A percentile compares a stretch with the other conserved stretches of the same genome.
Evolutionary conservation across 2,113 vertebrate genomes (phyloP).

Genomic region (Agapornis roseicollis): DNA sequence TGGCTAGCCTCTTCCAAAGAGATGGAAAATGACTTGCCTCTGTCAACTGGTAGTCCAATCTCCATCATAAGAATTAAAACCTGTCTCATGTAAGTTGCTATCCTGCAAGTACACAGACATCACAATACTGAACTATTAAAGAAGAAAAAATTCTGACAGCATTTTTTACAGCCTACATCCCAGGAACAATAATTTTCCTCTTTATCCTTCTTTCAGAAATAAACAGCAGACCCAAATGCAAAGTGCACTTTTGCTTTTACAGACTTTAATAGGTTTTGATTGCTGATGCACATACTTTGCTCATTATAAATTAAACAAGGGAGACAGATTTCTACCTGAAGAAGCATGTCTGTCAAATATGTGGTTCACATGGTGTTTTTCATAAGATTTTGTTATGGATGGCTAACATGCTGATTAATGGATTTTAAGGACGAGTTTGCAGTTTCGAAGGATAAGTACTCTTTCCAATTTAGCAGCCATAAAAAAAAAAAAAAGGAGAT

Average conservation of each 20-base stretch:
- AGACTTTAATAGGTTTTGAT: conserved; percentile 42
- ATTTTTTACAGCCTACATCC: neutral
- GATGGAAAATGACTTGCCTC: neutral
- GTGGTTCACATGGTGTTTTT: conserved; percentile 49
- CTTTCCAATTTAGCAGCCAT: conserved; percentile 34
- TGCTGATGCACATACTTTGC: conserved; percentile 43
- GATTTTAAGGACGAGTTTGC: conserved; percentile 48
- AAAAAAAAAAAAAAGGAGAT: conserved; percentile 7
- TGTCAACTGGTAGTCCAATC: neutral
- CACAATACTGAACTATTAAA: neutral
- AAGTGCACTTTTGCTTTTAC: conserved; percentile 12
- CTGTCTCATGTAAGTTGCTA: neutral
- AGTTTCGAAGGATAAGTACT: conserved; percentile 52
- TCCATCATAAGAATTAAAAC: neutral
- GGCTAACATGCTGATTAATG: conserved; percentile 67
- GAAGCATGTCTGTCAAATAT: conserved; percentile 57
- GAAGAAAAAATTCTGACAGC: neutral
- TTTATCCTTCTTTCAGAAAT: neutral
- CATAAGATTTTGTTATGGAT: conserved; percentile 51
- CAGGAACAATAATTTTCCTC: neutral
- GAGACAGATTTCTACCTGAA: conserved; percentile 68
- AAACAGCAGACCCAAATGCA: neutral
- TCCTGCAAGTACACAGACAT: neutral
- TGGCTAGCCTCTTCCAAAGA: neutral
- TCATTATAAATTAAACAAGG: conserved; percentile 69